Base-by-base conservation (phyloP, 2,113 vertebrate species). In the Hucho hucho region DNA sequence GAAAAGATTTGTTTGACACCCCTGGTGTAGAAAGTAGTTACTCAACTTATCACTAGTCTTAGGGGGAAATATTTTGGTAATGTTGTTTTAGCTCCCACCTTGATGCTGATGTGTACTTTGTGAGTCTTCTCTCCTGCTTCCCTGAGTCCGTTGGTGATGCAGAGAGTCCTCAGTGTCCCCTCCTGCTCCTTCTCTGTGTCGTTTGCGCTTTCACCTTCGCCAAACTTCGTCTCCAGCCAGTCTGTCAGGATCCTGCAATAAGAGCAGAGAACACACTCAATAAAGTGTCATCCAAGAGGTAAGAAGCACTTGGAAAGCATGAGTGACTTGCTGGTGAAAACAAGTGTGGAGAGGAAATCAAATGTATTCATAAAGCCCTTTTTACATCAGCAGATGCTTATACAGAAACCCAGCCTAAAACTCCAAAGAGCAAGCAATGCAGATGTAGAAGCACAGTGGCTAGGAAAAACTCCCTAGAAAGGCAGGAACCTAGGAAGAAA, bases 181-280 rank as follows among this genome's bases (percentile, higher is more conserved):
- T 91, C 87, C 6, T 13, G 25, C 11, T n/a, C 9, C 9, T 68
- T 65, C 9, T 63, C 64, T 0, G 24, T 2, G 0, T 56, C 88
- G 22, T 90, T 86, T 0, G 53, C 70, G 22, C 18, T 79, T 75
- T 82, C 83, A 2, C 70, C 75, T 9, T 92, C 92, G 66, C 84
- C 83, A 4, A 99, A 93, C 82, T 98, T 99, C 49, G 92, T 91
- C 90, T 97, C 94, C 81, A 98, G 87, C 98, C 98, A 99, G 37
- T 96, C 92, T 22, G 93, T 93, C 61, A 98, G 85, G 74, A 94
- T 83, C 86, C 98, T 98, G 76, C 80, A 82, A 37, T 49, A 70
- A 47, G 7, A 79, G 77, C 72, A 29, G 18, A 3, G n/a, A 70
- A n/a, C 72, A 3, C 37, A 56, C 24, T 63, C 28, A 63, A n/a